Conservation (phyloP, 1,140 invertebrate genomes). For the Drosophila tani region DNA sequence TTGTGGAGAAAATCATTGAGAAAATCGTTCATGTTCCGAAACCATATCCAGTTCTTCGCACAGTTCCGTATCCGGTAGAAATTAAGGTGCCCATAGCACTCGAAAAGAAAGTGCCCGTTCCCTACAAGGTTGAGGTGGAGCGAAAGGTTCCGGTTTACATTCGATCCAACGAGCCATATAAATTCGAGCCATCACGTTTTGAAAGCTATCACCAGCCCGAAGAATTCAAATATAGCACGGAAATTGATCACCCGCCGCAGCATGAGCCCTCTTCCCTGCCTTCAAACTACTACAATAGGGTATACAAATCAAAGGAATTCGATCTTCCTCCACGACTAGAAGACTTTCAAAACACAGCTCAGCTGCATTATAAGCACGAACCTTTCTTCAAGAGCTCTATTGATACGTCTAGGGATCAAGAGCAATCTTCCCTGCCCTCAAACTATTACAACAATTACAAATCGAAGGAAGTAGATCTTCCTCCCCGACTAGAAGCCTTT, state of each 20-base stretch:
- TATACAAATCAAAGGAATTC: constrained; percentile 16
- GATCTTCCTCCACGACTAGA: constrained; percentile 5
- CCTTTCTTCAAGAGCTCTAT: constrained; percentile 7
- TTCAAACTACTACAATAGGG: constrained; percentile 25
- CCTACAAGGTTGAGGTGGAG: constrained; percentile 86
- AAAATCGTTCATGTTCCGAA: constrained; percentile 85
- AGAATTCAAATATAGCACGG: constrained; percentile 22
- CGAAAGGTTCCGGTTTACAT: constrained; percentile 85
- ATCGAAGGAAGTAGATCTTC: constrained; percentile 1
- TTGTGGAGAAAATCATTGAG: constrained; percentile 63
- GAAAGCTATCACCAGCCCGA: constrained; percentile 40
- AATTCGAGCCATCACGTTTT: constrained; percentile 38
- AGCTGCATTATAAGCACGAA: constrained; percentile 16
- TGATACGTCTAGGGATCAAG: constrained; percentile 25
- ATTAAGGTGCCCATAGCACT: constrained; percentile 86
- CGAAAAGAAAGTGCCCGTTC: constrained; percentile 86
- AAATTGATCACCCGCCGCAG: constrained; percentile 23
- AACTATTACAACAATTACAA: too few species aligned
- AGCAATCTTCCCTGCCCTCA: too few species aligned
- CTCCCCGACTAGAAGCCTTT: constrained; percentile 11
- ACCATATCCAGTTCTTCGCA: constrained; percentile 86
- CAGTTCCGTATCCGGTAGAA: constrained; percentile 85
- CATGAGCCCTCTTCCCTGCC: constrained; percentile 10
- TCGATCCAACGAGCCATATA: constrained; percentile 64
- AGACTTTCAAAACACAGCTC: constrained; percentile 12